Evolutionary conservation across 2,113 vertebrate genomes (phyloP).

Genomic region (Aspidoscelis tigris): DNA sequence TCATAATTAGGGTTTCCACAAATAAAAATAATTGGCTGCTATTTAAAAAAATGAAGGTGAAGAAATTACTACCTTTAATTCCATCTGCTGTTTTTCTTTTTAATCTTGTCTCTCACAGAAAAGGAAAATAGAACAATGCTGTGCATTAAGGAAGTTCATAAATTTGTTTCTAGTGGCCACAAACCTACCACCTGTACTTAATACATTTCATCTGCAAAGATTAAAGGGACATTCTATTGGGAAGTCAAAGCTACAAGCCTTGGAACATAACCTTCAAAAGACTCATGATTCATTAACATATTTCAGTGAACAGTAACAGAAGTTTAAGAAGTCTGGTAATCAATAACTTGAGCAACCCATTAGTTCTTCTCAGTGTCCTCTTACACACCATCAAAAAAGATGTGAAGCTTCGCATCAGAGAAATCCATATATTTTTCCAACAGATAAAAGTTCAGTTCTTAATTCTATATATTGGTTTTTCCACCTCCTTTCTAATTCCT

Average conservation of each 20-base stretch:
- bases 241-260: slow-evolving; percentile 32
- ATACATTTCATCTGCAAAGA: slow-evolving; percentile 37
- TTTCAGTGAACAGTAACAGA: slow-evolving; percentile 37
- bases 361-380: slow-evolving; percentile 25
- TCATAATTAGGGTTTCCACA: no score
- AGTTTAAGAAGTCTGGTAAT: slow-evolving; percentile 22
- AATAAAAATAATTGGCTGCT: no score
- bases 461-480: not conserved
- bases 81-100: no score
- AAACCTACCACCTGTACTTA: slow-evolving; percentile 31
- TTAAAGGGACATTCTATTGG: slow-evolving; percentile 34
- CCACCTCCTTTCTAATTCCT: slow-evolving; percentile 1
- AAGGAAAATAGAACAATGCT: not conserved
- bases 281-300: slow-evolving; percentile 35
- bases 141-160: not conserved
- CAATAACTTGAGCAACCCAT: not conserved
- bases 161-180: slow-evolving; percentile 31
- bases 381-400: not conserved
- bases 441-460: not conserved
- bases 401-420: not conserved
- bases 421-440: not conserved
- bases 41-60: no score
- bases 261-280: slow-evolving; percentile 32
- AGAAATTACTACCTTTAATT: no score
- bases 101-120: not conserved